These are phyloP conservation scores for Notothenia coriiceps DNA, from an alignment of 2,113 vertebrate species.

Conservation along the genomic window DNA sequence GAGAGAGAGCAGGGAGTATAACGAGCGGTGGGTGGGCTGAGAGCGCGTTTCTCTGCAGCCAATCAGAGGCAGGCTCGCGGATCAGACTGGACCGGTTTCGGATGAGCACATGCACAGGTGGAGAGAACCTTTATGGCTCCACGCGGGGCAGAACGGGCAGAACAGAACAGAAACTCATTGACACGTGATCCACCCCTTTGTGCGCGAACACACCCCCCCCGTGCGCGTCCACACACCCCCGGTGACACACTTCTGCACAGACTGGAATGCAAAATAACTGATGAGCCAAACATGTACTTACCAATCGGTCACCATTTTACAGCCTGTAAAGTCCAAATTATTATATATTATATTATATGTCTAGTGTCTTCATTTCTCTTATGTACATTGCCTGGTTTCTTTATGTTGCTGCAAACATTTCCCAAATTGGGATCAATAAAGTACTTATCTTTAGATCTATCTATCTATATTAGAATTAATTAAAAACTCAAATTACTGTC, in stretches of 20 bases:
- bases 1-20: conserved; percentile 62
- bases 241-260: too few relatives aligned
- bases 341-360: too few relatives aligned
- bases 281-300: neutral
- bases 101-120: conserved; percentile 55
- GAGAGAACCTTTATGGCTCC: conserved; percentile 42
- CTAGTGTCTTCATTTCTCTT: too few relatives aligned
- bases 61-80: conserved; percentile 72
- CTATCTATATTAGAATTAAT: too few relatives aligned
- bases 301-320: neutral
- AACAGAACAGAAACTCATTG: neutral
- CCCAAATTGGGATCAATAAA: too few relatives aligned
- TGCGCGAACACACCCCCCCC: conserved; percentile 29
- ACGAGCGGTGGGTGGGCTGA: conserved; percentile 80
- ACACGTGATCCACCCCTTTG: conserved; percentile 56
- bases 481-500: too few relatives aligned
- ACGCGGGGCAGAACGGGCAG: neutral
- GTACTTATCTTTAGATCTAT: too few relatives aligned
- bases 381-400: too few relatives aligned
- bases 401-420: too few relatives aligned
- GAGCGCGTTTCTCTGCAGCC: conserved; percentile 63
- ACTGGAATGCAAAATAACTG: too few relatives aligned
- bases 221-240: neutral
- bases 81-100: neutral
- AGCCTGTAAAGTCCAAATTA: neutral